Percentiles rank a stretch among this genome's conserved stretches.
phyloP scores from a whole-genome alignment of 1,140 invertebrate genomes.

The Drosophila elegans region DNA sequence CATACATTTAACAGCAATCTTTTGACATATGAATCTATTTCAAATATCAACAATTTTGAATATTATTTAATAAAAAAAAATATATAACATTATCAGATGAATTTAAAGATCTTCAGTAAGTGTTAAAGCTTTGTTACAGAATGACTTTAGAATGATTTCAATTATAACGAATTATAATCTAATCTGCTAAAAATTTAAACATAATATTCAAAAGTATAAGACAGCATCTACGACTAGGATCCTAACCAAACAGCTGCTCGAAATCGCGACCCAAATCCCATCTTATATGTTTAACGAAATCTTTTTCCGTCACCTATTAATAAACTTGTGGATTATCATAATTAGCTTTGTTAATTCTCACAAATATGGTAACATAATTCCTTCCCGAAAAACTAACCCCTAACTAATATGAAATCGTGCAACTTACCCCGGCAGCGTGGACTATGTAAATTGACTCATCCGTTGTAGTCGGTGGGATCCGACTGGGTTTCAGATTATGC shows the following conservation, averaged over 20 bases:
- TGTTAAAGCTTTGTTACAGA: no score
- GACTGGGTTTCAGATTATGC: constrained; percentile 59
- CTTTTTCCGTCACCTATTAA: constrained; percentile 13
- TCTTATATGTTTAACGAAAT: not conserved
- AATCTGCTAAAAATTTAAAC: no score
- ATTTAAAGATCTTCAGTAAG: no score
- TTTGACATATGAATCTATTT: no score
- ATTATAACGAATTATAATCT: no score
- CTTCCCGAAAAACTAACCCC: constrained; percentile 25
- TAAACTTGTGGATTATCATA: constrained; percentile 27
- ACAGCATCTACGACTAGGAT: not conserved
- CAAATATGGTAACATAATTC: constrained; percentile 30
- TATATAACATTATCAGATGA: no score
- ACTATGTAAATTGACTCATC: constrained; percentile 58
- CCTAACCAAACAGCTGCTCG: constrained; percentile 11
- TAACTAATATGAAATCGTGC: constrained; percentile 11
- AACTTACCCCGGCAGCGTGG: not conserved
- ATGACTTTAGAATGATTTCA: no score
- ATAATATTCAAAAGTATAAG: not conserved
- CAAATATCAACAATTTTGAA: no score
- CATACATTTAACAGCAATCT: no score
- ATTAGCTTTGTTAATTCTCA: constrained; percentile 40
- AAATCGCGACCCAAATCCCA: no score
- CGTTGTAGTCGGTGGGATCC: constrained; percentile 17
- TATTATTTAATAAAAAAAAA: no score